Evolutionary conservation across 1,140 invertebrate species (phyloP), one percentile per base, ranked within the genome.

Genomic region (Andrena cerasifolii): DNA sequence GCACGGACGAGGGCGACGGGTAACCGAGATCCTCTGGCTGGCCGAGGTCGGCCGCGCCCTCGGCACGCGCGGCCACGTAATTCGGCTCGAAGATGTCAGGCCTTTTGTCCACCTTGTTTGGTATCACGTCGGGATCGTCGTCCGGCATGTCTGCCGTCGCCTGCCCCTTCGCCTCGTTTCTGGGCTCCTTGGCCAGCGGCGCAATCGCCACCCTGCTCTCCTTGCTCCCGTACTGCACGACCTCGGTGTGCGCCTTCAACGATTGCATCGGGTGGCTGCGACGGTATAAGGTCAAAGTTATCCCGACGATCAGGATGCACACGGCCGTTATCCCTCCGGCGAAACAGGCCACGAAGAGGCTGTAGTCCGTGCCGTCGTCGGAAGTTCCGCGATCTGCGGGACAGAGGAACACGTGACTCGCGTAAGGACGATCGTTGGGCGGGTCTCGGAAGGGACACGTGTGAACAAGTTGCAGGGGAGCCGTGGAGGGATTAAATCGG

Each of bases 281-380:
- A 33, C 89, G 86, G 54, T 91, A 89, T 12, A 91, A 53, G 3
- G 89, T 91, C 63, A 91, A 56, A 10, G 88, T 90, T n/a, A 91
- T 78, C 31, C 88, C 90, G 1, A 91, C 84, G 14, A 90, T 83
- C 49, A 90, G 83, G 40, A 91, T 91, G 71, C 89, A 90, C n/a
- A 90, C 74, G 6, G 90, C 90, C 3, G 90, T 91, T 49, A 91
- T 53, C 12, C 90, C 88, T 14, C 90, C 89, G 24, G 89, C 89
- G 67, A 91, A 90, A 74, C 87, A 90, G 2, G 90, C 90, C 10
- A 90, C 88, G 70, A 91, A 58, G 21, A 91, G 82, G 79, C 89
- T 91, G 67, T 90, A 90, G 67, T 91, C 90, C n/a, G 78, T 79
- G 21, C 71, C 56, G n/a, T 87, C 85, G n/a, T 87, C 84, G 5